Conservation (phyloP, 2,113 vertebrate genomes). For the Poeciliopsis prolifica region DNA sequence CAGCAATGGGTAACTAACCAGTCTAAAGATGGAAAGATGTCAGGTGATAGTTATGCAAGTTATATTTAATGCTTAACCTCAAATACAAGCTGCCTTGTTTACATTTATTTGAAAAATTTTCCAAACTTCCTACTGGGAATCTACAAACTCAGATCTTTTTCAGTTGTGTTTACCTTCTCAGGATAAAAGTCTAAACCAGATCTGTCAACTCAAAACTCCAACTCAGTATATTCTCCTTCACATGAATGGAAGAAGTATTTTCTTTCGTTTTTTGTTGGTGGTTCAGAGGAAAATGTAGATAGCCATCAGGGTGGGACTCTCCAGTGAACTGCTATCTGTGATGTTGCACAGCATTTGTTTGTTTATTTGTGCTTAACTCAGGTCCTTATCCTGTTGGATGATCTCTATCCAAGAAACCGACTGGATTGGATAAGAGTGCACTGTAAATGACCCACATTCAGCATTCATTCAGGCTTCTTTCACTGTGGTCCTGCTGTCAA, state of each 20-base stretch:
- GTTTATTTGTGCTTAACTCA: constrained; percentile 42
- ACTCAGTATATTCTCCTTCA: not conserved
- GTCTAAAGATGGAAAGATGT: no score
- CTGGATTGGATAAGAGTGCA: not conserved
- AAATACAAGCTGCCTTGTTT: not conserved
- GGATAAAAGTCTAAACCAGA: not conserved
- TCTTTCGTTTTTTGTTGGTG: constrained; percentile 21
- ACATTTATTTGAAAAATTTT: not conserved
- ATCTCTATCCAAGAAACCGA: constrained; percentile 29
- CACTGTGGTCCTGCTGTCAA: not conserved
- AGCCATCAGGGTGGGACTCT: constrained; percentile 56
- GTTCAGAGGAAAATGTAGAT: constrained; percentile 53
- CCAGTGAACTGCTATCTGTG: not conserved
- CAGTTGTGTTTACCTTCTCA: not conserved
- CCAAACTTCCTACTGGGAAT: not conserved
- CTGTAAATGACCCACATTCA: constrained; percentile 52
- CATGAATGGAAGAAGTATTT: not conserved
- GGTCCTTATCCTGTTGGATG: constrained; percentile 30
- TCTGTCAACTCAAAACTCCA: not conserved
- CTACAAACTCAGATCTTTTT: not conserved
- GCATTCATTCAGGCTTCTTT: constrained; percentile 27
- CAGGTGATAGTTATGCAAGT: no score
- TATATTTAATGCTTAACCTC: no score
- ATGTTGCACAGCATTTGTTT: constrained; percentile 20
- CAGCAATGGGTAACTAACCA: no score